Evolutionary conservation across 2,113 vertebrate genomes (phyloP).

Genomic region (human): DNA sequence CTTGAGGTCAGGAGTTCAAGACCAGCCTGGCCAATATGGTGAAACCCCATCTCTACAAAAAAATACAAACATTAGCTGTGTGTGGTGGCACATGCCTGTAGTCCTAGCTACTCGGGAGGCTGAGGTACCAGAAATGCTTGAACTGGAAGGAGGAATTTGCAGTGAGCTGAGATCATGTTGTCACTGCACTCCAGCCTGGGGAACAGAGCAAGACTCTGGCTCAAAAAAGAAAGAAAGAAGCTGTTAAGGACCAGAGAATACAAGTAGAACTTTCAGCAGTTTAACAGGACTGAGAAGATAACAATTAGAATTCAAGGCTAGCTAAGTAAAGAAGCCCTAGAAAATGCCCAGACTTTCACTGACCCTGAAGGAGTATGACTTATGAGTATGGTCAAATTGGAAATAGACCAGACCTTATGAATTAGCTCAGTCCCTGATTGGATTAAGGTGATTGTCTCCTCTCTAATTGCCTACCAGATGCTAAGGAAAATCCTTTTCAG

Average conservation of each 20-base stretch:
- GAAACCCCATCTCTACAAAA: too few relatives aligned
- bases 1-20: too few relatives aligned
- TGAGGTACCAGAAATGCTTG: too few relatives aligned
- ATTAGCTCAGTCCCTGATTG: background rate
- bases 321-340: background rate
- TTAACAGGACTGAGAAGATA: background rate
- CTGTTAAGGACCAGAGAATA: background rate
- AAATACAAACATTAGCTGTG: too few relatives aligned
- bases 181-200: too few relatives aligned
- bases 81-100: too few relatives aligned
- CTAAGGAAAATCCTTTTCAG: background rate
- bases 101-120: too few relatives aligned
- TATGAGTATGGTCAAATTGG: background rate
- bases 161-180: too few relatives aligned
- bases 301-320: background rate
- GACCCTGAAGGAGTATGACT: background rate
- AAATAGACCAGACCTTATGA: background rate
- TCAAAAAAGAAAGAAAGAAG: background rate
- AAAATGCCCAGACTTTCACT: background rate
- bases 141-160: too few relatives aligned
- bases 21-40: too few relatives aligned
- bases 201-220: too few relatives aligned
- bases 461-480: background rate
- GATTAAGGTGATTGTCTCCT: background rate
- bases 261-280: background rate